These are phyloP conservation scores for Nothoprocta pentlandii DNA, from an alignment of 2,113 vertebrate genomes.

Conservation along the genomic window DNA sequence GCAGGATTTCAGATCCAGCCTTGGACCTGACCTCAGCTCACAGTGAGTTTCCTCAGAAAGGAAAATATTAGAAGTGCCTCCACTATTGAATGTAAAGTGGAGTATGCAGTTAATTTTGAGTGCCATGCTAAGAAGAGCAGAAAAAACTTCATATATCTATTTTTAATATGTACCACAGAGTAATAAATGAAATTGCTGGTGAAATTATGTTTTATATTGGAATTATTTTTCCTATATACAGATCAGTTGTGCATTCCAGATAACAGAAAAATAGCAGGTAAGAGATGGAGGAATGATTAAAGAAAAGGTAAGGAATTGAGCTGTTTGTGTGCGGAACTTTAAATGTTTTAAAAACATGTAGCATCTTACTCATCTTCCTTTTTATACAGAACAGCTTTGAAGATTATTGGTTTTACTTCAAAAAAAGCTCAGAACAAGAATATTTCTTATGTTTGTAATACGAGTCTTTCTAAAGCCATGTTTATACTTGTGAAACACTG, in stretches of 20 bases:
- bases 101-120: background rate
- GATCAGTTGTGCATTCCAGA: background rate
- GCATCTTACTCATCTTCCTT: background rate
- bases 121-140: background rate
- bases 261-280: background rate
- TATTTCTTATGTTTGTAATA: background rate
- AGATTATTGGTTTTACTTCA: background rate
- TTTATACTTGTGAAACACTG: background rate
- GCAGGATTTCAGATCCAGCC: background rate
- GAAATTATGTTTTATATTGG: background rate
- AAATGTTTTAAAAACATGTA: background rate
- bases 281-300: background rate
- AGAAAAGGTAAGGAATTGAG: background rate
- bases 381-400: background rate
- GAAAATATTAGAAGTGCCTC: too few species aligned
- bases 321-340: background rate
- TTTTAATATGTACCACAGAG: background rate
- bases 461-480: background rate
- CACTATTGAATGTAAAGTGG: too few species aligned
- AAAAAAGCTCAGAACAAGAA: background rate
- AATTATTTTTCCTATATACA: background rate
- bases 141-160: background rate
- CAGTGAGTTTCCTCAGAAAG: accelerated
- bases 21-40: background rate
- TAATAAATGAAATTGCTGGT: background rate